Evolutionary conservation across 1,140 invertebrate genomes (phyloP), one percentile per base, ranked within the genome.

Genomic region (Eurosta solidaginis): DNA sequence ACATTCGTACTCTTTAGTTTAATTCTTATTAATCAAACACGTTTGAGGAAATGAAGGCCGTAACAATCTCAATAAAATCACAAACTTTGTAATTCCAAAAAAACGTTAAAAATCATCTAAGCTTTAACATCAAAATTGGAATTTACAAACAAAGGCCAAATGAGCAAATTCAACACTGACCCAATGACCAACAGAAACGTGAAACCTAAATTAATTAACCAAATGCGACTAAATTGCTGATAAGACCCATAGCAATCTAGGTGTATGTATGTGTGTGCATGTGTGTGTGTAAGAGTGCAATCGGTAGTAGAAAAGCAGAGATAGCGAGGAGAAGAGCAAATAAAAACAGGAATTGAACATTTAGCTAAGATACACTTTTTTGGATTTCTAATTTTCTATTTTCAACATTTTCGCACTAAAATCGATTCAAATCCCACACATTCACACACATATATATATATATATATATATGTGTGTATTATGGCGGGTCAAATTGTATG

Each of bases 201-300:
- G 29, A n/a, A 68, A 68, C 40, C 29, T 68, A 68, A 68, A 68
- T 68, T 40, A 68, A 68, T 68, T 68, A 68, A 68, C 29, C 17
- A 36, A 68, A 68, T 68, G n/a, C 9, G 29, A 68, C 17, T n/a
- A 22, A 68, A 68, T 20, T 29, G 29, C 17, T 40, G 33, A 14
- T 63, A 36, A n/a, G n/a, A n/a, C 17, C 17, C 1, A 36, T 29
- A 33, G 52, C n/a, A n/a, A n/a, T n/a, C n/a, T n/a, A n/a, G n/a
- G n/a, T n/a, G n/a, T n/a, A 40, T 63, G 27, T 25, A 52, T 52
- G 50, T 6, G 27, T 25, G 9, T 63, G n/a, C 33, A 40, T 63
- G 59, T 20, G 7, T 6, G 27, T 6, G 20, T 22, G 49, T 1
- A 20, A 40, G 36, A 63, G 59, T 36, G 33, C 59, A 36, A 40